phyloP scores from a whole-genome alignment of 2,113 vertebrate genomes.

The Equus przewalskii region DNA sequence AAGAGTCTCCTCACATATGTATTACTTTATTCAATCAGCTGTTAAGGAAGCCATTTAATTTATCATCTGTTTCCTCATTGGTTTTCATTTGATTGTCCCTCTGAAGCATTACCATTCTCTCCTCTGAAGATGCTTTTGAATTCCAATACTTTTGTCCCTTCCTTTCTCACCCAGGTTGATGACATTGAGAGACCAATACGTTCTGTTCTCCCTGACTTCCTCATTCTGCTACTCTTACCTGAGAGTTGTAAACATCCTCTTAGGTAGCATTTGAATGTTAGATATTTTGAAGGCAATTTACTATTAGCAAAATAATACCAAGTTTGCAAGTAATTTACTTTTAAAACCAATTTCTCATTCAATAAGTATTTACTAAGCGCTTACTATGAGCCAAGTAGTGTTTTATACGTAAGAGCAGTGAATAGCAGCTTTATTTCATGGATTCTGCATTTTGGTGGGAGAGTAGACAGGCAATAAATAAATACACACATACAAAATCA shows the following conservation, averaged over 20 bases:
- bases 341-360: not conserved
- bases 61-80: not conserved
- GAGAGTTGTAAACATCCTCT: not conserved
- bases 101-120: not conserved
- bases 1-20: not conserved
- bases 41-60: not conserved
- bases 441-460: not conserved
- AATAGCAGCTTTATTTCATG: not conserved
- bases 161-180: not conserved
- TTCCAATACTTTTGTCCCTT: not conserved
- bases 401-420: not conserved
- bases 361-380: not conserved
- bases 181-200: not conserved
- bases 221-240: not conserved
- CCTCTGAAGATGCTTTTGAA: not conserved
- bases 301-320: not conserved
- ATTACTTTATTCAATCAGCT: not conserved
- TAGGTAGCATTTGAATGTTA: not conserved
- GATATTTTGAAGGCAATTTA: not conserved
- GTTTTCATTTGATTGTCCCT: not conserved
- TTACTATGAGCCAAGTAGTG: not conserved
- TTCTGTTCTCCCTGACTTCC: not conserved
- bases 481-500: not conserved
- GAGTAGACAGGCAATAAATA: not conserved
- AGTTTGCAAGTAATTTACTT: not conserved